phyloP scores from a whole-genome alignment of 2,113 vertebrate genomes.

The Psittacula cyanocephala region DNA sequence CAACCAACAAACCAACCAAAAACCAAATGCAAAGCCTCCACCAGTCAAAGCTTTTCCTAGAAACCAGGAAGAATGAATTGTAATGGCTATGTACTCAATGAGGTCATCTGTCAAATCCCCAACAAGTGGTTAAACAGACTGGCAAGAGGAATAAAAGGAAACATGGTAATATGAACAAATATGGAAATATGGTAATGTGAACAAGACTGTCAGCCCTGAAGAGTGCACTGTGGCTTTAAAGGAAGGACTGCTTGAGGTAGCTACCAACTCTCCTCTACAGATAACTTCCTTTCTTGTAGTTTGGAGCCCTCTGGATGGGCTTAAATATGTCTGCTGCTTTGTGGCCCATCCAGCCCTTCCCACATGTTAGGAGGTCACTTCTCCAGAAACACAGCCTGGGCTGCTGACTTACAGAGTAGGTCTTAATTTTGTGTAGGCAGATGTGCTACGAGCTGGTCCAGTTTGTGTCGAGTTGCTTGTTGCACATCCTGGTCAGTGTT shows the following conservation, averaged over 20 bases:
- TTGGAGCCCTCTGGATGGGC: background rate
- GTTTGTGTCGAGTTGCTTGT: accelerated
- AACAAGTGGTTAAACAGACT: background rate
- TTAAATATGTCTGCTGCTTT: background rate
- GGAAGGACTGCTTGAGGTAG: background rate
- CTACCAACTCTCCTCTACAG: background rate
- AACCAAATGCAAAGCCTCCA: background rate
- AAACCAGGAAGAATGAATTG: background rate
- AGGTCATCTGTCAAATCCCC: background rate
- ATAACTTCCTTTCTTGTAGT: background rate
- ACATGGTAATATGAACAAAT: background rate
- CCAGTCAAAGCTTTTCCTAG: background rate
- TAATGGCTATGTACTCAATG: background rate
- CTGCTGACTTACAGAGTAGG: background rate
- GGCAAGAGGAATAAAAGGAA: background rate
- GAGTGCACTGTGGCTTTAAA: accelerated
- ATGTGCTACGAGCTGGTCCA: background rate
- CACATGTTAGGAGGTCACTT: background rate
- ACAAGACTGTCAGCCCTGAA: background rate
- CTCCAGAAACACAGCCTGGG: background rate
- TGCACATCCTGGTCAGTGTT: accelerated
- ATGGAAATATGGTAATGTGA: background rate
- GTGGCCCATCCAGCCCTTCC: background rate
- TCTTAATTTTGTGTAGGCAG: accelerated
- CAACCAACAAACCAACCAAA: background rate